These are phyloP conservation scores for Plecotus auritus DNA, from an alignment of 2,113 vertebrate species.

Conservation along the genomic window DNA sequence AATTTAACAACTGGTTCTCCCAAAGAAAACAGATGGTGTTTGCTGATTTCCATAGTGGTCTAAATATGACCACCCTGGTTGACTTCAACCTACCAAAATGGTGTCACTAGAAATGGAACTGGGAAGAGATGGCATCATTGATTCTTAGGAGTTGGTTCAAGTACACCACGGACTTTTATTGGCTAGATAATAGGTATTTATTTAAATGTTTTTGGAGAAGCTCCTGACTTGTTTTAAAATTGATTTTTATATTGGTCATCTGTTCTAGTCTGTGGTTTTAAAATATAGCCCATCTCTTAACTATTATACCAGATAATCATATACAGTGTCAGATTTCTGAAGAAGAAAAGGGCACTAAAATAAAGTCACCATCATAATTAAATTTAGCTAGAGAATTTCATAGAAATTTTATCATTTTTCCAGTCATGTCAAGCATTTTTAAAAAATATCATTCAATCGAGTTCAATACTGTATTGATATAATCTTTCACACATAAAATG, in stretches of 20 bases:
- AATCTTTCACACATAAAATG: constrained; percentile 10
- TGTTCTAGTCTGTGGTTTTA: not conserved
- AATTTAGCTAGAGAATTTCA: not conserved
- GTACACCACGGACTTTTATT: not conserved
- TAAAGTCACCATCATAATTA: not conserved
- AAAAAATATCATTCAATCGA: not conserved
- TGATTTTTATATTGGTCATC: not conserved
- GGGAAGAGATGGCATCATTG: not conserved
- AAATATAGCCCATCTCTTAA: not conserved
- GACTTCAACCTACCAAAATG: not conserved
- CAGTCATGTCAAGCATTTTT: not conserved
- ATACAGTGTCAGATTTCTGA: not conserved
- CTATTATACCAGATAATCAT: not conserved
- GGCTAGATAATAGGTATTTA: not conserved
- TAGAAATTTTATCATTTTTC: not conserved
- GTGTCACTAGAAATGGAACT: not conserved
- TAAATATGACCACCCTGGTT: not conserved
- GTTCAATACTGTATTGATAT: not conserved
- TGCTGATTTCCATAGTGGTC: not conserved
- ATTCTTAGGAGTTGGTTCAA: not conserved
- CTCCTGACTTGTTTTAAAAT: not conserved
- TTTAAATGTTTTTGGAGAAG: not conserved
- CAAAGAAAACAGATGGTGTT: not conserved
- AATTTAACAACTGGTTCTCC: not conserved
- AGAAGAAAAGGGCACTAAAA: not conserved